Evolutionary conservation across 2,113 vertebrate genomes (phyloP).

Genomic region (Butorides virescens): DNA sequence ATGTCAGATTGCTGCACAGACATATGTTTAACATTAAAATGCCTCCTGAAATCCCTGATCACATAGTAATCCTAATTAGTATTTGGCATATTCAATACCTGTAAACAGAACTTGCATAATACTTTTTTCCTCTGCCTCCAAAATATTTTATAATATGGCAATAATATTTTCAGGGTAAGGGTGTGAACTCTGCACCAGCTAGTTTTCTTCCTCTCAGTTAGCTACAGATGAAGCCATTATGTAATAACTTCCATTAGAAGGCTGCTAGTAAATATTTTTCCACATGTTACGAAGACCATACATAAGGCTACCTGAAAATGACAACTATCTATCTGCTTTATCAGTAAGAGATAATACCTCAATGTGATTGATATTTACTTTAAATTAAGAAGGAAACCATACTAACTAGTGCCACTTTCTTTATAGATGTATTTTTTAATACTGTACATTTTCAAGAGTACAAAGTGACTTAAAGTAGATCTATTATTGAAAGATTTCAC

Average conservation of each 20-base stretch:
- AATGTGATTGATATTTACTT: not conserved
- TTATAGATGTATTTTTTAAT: not conserved
- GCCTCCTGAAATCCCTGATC: not conserved
- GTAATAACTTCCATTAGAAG: not conserved
- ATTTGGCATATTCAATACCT: not conserved
- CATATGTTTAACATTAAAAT: not conserved
- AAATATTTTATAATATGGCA: not conserved
- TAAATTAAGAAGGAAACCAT: not conserved
- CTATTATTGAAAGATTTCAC: not conserved
- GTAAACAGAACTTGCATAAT: slow-evolving; percentile 5
- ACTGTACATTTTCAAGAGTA: not conserved
- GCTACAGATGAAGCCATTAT: not conserved
- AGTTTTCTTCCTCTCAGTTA: not conserved
- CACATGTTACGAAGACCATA: not conserved
- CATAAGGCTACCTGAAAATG: not conserved
- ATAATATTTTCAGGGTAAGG: not conserved
- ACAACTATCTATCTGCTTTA: not conserved
- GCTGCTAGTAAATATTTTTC: not conserved
- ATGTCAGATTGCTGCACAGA: not conserved
- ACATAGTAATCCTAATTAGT: not conserved
- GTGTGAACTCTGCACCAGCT: not conserved
- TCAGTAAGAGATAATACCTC: not conserved
- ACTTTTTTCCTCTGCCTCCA: not conserved
- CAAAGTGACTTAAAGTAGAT: not conserved
- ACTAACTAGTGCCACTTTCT: not conserved